Evolutionary conservation across 2,113 vertebrate genomes (phyloP).

Genomic region (Myrmophylax atrothorax): DNA sequence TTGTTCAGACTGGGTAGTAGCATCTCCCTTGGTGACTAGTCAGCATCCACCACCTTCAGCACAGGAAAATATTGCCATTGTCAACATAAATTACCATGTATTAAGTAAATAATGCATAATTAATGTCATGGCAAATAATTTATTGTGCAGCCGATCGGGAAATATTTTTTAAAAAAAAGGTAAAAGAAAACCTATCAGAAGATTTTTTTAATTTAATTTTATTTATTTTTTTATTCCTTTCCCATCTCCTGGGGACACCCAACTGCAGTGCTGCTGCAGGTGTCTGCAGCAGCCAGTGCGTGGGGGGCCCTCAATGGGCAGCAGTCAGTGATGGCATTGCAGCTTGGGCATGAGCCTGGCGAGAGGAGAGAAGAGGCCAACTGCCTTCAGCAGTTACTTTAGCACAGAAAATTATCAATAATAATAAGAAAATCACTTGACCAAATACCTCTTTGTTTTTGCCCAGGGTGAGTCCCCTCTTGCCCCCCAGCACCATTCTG

Average conservation of each 20-base stretch:
- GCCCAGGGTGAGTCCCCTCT: neutral
- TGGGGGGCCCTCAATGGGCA: neutral
- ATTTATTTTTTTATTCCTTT: neutral
- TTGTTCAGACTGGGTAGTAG: neutral
- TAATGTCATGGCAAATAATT: neutral
- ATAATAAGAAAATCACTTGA: neutral
- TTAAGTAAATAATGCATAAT: slow-evolving; percentile 41
- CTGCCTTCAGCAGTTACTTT: neutral
- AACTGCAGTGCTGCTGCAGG: neutral
- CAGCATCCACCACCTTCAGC: neutral
- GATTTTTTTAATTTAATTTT: neutral
- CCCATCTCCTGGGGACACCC: neutral
- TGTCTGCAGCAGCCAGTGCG: too few species aligned
- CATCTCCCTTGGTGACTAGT: neutral
- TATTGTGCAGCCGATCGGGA: neutral
- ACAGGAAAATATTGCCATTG: neutral
- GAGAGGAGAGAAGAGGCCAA: neutral
- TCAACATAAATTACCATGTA: neutral
- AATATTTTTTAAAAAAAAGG: neutral
- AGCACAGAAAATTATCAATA: neutral
- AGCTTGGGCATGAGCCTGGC: neutral
- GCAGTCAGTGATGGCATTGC: neutral
- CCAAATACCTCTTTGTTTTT: neutral
- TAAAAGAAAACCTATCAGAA: neutral
- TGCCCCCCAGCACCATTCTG: neutral